A percentile compares a stretch with the other conserved stretches of the same genome.
Evolutionary conservation across 2,888 invertebrate species (phyloP).

Genomic region (Pegoplata infirma): DNA sequence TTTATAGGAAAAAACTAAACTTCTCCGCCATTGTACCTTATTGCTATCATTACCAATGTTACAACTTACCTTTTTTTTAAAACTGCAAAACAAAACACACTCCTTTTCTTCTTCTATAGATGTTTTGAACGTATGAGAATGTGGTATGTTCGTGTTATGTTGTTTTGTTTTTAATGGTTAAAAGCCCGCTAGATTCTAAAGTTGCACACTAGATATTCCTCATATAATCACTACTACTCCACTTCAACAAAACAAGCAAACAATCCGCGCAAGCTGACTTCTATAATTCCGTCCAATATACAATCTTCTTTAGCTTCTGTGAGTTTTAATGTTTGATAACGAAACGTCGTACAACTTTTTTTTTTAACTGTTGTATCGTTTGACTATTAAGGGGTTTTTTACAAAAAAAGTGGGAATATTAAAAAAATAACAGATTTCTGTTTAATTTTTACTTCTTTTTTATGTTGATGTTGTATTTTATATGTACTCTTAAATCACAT

Average conservation of each 20-base stretch:
- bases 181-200: neutral
- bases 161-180: neutral
- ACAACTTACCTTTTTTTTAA: constrained; percentile 44
- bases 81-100: constrained; percentile 12
- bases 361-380: constrained; percentile 16
- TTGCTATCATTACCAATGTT: neutral
- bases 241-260: no score
- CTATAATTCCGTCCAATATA: constrained; percentile 20
- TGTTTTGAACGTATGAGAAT: neutral
- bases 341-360: constrained; percentile 1
- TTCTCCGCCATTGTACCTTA: no score
- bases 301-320: constrained; percentile 24
- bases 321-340: constrained; percentile 37
- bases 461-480: no score
- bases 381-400: constrained; percentile 23
- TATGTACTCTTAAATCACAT: constrained; percentile 35
- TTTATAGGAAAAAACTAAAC: no score
- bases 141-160: neutral
- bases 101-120: no score
- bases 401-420: neutral
- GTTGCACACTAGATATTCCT: no score
- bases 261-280: constrained; percentile 14
- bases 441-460: constrained; percentile 23
- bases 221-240: neutral
- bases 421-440: constrained; percentile 17